Evolutionary conservation across 1,140 invertebrate genomes (phyloP).

Genomic region (Charaxes varanes): DNA sequence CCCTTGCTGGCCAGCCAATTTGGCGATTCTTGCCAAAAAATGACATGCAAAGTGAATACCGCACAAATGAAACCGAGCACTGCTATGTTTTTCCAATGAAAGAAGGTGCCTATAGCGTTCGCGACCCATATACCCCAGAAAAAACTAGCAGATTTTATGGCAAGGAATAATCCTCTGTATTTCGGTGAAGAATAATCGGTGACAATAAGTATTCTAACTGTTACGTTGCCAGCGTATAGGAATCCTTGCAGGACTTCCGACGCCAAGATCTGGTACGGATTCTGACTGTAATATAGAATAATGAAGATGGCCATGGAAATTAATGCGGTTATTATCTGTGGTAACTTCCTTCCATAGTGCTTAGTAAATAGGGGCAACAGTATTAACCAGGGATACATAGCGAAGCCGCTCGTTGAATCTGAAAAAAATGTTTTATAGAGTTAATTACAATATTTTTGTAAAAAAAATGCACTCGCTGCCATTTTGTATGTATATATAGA

Average conservation of each 20-base stretch:
- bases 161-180: constrained; percentile 32
- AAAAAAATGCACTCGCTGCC: too few relatives aligned
- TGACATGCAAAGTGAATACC: constrained; percentile 18
- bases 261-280: constrained; percentile 24
- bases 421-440: neutral
- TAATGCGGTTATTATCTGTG: constrained; percentile 5
- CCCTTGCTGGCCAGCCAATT: constrained; percentile 34
- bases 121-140: constrained; percentile 35
- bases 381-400: constrained; percentile 19
- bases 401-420: constrained; percentile 18
- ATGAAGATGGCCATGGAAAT: constrained; percentile 14
- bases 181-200: constrained; percentile 30
- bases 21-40: constrained; percentile 38
- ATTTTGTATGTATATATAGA: too few relatives aligned
- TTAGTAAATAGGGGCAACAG: constrained; percentile 12
- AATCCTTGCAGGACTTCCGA: constrained; percentile 28
- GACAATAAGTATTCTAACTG: constrained; percentile 24
- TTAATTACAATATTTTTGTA: neutral
- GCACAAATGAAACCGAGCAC: constrained; percentile 27
- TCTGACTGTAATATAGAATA: constrained; percentile 24
- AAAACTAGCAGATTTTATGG: constrained; percentile 30
- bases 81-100: constrained; percentile 34
- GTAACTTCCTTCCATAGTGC: constrained; percentile 10
- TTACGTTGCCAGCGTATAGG: constrained; percentile 22
- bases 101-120: constrained; percentile 37